These are phyloP conservation scores for Calameuta pallipes DNA, from an alignment of 2,888 invertebrate species.

Conservation along the genomic window DNA sequence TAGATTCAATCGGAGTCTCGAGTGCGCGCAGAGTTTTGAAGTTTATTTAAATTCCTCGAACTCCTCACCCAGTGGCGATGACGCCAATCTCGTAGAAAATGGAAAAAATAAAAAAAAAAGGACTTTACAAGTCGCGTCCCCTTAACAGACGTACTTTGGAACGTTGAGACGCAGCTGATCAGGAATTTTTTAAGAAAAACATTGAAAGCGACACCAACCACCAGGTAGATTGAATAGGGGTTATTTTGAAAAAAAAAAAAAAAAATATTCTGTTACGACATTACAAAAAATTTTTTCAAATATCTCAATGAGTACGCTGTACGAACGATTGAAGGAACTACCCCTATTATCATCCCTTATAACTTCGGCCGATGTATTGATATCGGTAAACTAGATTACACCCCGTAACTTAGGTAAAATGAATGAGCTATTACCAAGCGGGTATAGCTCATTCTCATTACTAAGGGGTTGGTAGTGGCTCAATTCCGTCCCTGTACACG, in stretches of 20 bases:
- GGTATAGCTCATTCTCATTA: background rate
- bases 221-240: background rate
- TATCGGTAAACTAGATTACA: background rate
- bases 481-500: background rate
- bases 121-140: background rate
- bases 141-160: background rate
- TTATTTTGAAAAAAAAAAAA: constrained; percentile 4
- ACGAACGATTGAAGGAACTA: background rate
- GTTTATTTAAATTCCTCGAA: background rate
- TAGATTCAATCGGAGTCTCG: background rate
- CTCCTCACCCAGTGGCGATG: background rate
- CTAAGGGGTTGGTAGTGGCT: background rate
- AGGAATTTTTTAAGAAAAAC: background rate
- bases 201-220: background rate
- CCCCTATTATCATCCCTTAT: background rate
- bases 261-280: no score
- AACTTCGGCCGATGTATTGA: background rate
- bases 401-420: background rate
- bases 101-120: background rate
- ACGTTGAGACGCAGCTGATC: background rate
- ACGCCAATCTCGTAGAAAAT: background rate
- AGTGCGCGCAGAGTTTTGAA: background rate
- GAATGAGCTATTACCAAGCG: background rate
- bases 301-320: background rate
- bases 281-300: background rate